Base-by-base conservation (phyloP, 1,140 invertebrate species). In the Palaemon carinicauda region DNA sequence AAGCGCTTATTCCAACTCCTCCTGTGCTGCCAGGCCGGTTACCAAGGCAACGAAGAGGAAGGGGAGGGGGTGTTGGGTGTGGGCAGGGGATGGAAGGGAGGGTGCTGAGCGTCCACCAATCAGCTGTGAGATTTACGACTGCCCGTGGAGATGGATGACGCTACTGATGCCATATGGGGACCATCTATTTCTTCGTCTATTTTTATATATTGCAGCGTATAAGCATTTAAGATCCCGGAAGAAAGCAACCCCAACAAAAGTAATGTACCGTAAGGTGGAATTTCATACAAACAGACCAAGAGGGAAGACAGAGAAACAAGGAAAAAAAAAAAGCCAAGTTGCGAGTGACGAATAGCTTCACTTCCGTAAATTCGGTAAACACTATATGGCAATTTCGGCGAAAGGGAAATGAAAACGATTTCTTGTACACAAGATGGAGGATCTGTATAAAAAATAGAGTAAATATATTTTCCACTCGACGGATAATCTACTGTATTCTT, bases 61-160 rank as follows among this genome's bases (percentile, higher is more conserved):
- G 56, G 33, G 21, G 83, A 21, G 78, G n/a, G 15, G 50, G 21
- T 1, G 29, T 3, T 5, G 69, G 24, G 24, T 31, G 19, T 12
- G 69, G 31, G 24, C 10, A 19, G 41, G 60, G 75, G 50, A 54
- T 54, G 54, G 73, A 73, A 17, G 74, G 83, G 83, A 73, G 84
- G 77, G 84, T 80, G 84, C 84, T 86, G 84, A 86, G 84, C 84
- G 84, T 86, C 84, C 84, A 86, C 84, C 84, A 86, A 86, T 86
- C 84, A 86, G 84, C 84, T 86, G 84, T 86, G 84, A 86, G 84
- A 86, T 86, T 86, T 86, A 86, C 84, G 84, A 86, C 77, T 86
- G 84, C 77, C 78, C 77, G 84, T 77, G 77, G 84, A 86, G 84
- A 86, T 86, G 78, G 84, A 86, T 86, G 84, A 86, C 78, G 75